Conservation (phyloP, 53 echinoderm and acorn worm genomes). For the Astropecten irregularis region DNA sequence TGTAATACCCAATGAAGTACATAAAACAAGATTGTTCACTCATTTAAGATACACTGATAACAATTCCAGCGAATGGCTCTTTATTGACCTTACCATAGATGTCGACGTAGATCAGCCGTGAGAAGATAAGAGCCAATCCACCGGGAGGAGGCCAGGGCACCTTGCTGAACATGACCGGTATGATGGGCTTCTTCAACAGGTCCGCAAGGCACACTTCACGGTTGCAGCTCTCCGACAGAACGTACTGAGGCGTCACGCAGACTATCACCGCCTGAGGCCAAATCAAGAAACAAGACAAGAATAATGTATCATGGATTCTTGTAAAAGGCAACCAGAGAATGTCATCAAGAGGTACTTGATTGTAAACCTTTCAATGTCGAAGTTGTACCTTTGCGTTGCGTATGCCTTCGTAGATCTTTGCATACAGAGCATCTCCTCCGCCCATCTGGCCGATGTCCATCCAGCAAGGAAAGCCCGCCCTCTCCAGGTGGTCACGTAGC, state of each 20-base stretch:
- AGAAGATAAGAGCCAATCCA: constrained; percentile 75
- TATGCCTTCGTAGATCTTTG: constrained; percentile 86
- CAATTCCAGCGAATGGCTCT: too few relatives aligned
- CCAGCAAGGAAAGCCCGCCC: constrained; percentile 85
- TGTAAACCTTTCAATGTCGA: background rate
- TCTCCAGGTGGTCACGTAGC: constrained; percentile 77
- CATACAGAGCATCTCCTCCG: constrained; percentile 79
- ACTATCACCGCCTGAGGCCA: constrained; percentile 82
- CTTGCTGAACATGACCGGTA: constrained; percentile 77
- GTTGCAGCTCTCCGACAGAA: constrained; percentile 78
- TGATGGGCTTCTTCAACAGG: constrained; percentile 92
- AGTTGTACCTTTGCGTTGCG: constrained; percentile 83
- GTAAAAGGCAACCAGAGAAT: background rate
- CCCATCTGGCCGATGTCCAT: constrained; percentile 98
- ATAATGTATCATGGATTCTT: too few relatives aligned
- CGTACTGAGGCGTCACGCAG: constrained; percentile 83
- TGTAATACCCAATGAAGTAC: too few relatives aligned
- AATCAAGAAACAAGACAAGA: background rate
- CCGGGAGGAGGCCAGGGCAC: constrained; percentile 87
- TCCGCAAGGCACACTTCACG: constrained; percentile 85
- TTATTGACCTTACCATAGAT: constrained; percentile 78
- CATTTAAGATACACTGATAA: too few relatives aligned
- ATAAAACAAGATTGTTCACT: too few relatives aligned
- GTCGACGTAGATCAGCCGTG: constrained; percentile 80
- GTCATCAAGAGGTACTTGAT: background rate